Percentiles rank a stretch among this genome's conserved stretches.
Conservation (phyloP, 1,140 invertebrate species). For the Temnothorax longispinosus region DNA sequence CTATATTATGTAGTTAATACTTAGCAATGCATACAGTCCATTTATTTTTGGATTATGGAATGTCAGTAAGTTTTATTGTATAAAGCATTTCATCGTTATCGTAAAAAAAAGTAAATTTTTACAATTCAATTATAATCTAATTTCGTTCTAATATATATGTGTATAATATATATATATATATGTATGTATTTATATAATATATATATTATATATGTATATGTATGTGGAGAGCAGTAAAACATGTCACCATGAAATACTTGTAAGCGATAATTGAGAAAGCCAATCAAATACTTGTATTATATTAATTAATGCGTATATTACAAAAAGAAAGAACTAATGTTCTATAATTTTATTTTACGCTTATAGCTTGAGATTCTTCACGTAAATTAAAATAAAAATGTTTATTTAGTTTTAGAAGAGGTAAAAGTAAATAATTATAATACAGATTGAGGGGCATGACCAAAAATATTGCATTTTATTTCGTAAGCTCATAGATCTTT, state of each 20-base stretch:
- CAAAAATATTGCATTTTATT: constrained; percentile 55
- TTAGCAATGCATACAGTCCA: constrained; percentile 36
- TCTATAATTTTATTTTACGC: constrained; percentile 43
- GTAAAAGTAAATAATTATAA: constrained; percentile 4
- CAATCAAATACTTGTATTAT: constrained; percentile 44
- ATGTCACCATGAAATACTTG: constrained; percentile 51
- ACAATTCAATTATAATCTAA: constrained; percentile 24
- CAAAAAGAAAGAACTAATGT: constrained; percentile 5
- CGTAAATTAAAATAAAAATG: constrained; percentile 21
- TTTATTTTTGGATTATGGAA: constrained; percentile 31
- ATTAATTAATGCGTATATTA: constrained; percentile 38
- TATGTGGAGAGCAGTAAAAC: constrained; percentile 43
- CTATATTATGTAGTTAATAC: constrained; percentile 44
- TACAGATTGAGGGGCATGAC: constrained; percentile 6
- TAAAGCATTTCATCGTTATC: constrained; percentile 50
- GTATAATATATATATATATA: background rate
- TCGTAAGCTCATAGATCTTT: constrained; percentile 30
- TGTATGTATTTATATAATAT: too few relatives aligned
- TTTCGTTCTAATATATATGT: constrained; percentile 44
- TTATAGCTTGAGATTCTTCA: constrained; percentile 32
- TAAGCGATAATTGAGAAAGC: constrained; percentile 30
- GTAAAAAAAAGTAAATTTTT: constrained; percentile 49
- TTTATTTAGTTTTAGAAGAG: constrained; percentile 26
- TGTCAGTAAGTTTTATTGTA: constrained; percentile 57
- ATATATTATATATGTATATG: background rate